Conservation (phyloP, 2,888 invertebrate genomes). For the Melitaea athalia region DNA sequence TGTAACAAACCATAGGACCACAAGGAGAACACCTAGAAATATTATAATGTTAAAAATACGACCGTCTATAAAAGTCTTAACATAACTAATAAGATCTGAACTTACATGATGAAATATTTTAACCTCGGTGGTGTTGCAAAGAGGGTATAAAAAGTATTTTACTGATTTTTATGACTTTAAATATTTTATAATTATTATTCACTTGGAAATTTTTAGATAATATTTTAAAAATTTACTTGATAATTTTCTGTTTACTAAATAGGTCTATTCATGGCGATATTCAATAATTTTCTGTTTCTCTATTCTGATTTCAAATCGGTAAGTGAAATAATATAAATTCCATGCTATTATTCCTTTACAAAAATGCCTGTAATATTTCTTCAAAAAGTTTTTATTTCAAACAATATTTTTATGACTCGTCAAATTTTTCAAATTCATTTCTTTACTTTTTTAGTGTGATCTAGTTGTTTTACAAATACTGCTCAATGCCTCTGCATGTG, state of each 20-base stretch:
- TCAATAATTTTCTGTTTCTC: constrained; percentile 52
- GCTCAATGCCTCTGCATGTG: constrained; percentile 64
- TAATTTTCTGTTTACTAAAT: constrained; percentile 53
- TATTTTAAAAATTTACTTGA: constrained; percentile 47
- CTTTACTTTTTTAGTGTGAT: background rate
- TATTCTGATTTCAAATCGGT: constrained; percentile 38
- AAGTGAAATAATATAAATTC: background rate
- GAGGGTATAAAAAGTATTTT: constrained; percentile 41
- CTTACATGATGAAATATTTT: constrained; percentile 40
- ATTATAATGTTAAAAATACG: background rate
- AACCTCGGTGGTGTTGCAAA: constrained; percentile 21
- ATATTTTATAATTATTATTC: constrained; percentile 26
- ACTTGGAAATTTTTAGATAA: constrained; percentile 40
- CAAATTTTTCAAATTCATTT: background rate
- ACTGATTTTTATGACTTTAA: constrained; percentile 44
- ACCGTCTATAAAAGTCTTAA: background rate
- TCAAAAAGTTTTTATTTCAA: background rate
- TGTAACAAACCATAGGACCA: constrained; percentile 78
- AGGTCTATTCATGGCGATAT: constrained; percentile 54
- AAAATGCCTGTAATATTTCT: background rate
- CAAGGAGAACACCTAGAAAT: constrained; percentile 73
- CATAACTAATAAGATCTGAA: background rate
- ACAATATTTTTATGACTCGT: background rate
- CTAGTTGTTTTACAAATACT: constrained; percentile 58
- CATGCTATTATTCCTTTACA: background rate